Base-by-base conservation (phyloP, 1,140 invertebrate genomes). In the Coptotermes formosanus region DNA sequence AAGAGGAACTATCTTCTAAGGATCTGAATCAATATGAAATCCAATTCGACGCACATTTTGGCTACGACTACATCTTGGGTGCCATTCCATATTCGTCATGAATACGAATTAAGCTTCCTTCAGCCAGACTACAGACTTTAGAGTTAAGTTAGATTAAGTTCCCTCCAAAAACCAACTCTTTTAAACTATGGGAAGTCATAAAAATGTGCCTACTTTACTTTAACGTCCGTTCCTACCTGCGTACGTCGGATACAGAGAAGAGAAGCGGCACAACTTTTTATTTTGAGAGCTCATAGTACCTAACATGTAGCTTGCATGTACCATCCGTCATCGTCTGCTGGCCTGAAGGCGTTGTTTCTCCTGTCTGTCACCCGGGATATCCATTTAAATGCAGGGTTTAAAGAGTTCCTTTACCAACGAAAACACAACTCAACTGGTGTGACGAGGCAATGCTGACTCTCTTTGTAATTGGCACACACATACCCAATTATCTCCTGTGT, bases 391-490 rank as follows among this genome's bases (percentile, higher is more conserved):
- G 64, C 16, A 75, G 64, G 64, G 64, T 75, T 75, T 75, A 75
- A 75, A 75, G 64, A 75, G 64, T 75, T 75, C 64, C 64, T 75
- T 75, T 75, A 75, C 25, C 64, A 30, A 30, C 64, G 64, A 75
- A 75, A 75, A 75, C 64, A 75, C 64, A 75, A 75, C 64, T 75
- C 64, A 75, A 75, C 64, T 75, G 64, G 64, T 75, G 64, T 75
- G 64, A 75, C 64, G 64, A 75, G 64, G 64, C 25, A 75, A 75
- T 75, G 64, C 64, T 30, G n/a, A 75, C 64, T 75, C 64, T 75
- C 64, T 75, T 75, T 75, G 64, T 75, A 75, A 75, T 75, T 75
- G 64, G 64, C 64, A 75, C 64, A 75, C 64, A 75, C 64, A 75
- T 75, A 75, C 64, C 64, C 64, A n/a, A 75, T 30, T 75, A 30